These are phyloP conservation scores for Drosophila eohydei DNA, from an alignment of 2,888 invertebrate genomes.

Conservation along the genomic window DNA sequence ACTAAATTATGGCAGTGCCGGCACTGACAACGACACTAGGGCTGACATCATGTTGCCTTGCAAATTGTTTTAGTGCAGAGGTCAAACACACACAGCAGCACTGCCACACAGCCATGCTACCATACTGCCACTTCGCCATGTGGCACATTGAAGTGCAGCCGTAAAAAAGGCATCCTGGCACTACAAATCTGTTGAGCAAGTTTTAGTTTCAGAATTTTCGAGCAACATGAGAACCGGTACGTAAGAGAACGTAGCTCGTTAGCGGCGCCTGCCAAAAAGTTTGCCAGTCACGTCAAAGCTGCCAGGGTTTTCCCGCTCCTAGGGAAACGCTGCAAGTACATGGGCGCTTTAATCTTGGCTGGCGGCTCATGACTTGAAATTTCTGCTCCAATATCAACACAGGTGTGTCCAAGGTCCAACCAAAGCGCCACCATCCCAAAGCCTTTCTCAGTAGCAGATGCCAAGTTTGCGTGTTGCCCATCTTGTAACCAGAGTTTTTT, in stretches of 20 bases:
- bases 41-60: slow-evolving; percentile 79
- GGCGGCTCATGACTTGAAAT: slow-evolving; percentile 70
- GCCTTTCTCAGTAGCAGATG: slow-evolving; percentile 57
- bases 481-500: slow-evolving; percentile 18
- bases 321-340: slow-evolving; percentile 40
- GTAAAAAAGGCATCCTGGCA: slow-evolving; percentile 62
- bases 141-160: slow-evolving; percentile 73
- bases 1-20: slow-evolving; percentile 69
- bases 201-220: slow-evolving; percentile 76
- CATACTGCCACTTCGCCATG: slow-evolving; percentile 55
- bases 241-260: slow-evolving; percentile 62
- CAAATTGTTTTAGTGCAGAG: slow-evolving; percentile 80
- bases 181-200: slow-evolving; percentile 76
- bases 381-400: slow-evolving; percentile 67
- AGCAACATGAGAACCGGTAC: slow-evolving; percentile 60
- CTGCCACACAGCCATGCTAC: slow-evolving; percentile 7
- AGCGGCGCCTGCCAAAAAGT: slow-evolving; percentile 78
- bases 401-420: slow-evolving; percentile 73
- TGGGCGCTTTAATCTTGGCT: slow-evolving; percentile 69
- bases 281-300: slow-evolving; percentile 79
- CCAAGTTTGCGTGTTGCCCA: slow-evolving; percentile 75
- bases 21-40: slow-evolving; percentile 50
- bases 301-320: slow-evolving; percentile 53
- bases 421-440: slow-evolving; percentile 31
- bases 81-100: slow-evolving; percentile 60